phyloP scores from a whole-genome alignment of 2,113 vertebrate species.

The Anhinga anhinga region DNA sequence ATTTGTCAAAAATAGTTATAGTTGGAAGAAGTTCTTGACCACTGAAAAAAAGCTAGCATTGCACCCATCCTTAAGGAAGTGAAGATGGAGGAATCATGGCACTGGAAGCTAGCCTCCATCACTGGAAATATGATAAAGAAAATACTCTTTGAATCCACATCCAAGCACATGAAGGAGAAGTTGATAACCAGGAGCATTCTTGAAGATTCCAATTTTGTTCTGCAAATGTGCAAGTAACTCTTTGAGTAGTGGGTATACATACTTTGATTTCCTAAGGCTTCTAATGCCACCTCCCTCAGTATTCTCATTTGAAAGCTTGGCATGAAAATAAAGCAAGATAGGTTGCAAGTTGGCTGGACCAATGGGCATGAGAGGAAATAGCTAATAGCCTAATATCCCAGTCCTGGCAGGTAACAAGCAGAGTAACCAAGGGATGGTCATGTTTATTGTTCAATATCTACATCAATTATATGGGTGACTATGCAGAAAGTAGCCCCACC shows the following conservation, averaged over 20 bases:
- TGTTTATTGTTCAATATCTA: background rate
- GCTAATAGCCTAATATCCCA: background rate
- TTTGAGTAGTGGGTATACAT: background rate
- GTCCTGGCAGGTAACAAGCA: background rate
- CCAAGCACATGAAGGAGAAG: background rate
- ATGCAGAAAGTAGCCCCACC: background rate
- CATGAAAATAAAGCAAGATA: background rate
- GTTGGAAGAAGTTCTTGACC: background rate
- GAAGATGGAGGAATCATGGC: background rate
- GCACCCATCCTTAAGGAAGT: background rate
- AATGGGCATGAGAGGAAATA: background rate
- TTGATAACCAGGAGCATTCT: background rate
- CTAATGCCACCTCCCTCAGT: background rate
- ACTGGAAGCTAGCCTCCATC: background rate
- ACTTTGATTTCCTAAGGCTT: background rate
- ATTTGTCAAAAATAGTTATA: background rate
- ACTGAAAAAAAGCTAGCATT: background rate
- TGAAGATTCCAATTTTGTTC: background rate
- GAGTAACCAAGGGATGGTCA: background rate
- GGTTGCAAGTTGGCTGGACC: background rate
- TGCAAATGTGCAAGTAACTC: background rate
- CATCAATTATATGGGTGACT: background rate
- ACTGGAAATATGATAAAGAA: background rate
- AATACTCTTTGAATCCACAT: background rate
- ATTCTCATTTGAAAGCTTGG: background rate